Percentiles rank a stretch among this genome's conserved stretches.
Conservation (phyloP, 23 tunicate genomes). For the Clavelina lepadiformis region DNA sequence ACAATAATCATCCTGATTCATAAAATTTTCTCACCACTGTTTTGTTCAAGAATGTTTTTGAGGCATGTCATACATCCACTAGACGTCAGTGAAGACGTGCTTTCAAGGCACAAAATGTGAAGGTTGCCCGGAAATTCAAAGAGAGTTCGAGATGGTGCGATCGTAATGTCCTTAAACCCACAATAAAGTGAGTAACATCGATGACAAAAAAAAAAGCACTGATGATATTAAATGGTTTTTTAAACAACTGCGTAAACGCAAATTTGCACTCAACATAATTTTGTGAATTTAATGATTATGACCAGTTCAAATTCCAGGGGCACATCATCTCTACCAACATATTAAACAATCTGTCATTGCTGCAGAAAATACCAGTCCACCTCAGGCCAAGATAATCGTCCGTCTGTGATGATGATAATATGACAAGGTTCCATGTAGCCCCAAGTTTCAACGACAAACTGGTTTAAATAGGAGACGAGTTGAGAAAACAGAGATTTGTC, state of each 20-base stretch:
- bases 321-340: not conserved
- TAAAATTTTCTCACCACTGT: conserved; percentile 11
- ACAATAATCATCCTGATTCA: too few relatives aligned
- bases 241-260: too few relatives aligned
- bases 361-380: too few relatives aligned
- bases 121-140: conserved; percentile 37
- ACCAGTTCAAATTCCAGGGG: too few relatives aligned
- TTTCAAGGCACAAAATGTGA: conserved; percentile 47
- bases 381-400: conserved; percentile 11
- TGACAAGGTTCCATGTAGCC: conserved; percentile 52
- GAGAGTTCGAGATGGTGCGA: not conserved
- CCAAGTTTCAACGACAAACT: conserved; percentile 39
- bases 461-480: conserved; percentile 10
- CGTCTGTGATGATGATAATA: conserved; percentile 68
- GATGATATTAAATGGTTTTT: too few relatives aligned
- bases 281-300: too few relatives aligned
- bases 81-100: not conserved
- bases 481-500: conserved; percentile 23
- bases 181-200: not conserved
- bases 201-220: too few relatives aligned
- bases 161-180: not conserved
- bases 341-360: not conserved
- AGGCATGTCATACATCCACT: conserved; percentile 20
- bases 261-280: too few relatives aligned
- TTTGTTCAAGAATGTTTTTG: conserved; percentile 7